Conservation (phyloP, 2,113 vertebrate species). For the Myocastor coypus region DNA sequence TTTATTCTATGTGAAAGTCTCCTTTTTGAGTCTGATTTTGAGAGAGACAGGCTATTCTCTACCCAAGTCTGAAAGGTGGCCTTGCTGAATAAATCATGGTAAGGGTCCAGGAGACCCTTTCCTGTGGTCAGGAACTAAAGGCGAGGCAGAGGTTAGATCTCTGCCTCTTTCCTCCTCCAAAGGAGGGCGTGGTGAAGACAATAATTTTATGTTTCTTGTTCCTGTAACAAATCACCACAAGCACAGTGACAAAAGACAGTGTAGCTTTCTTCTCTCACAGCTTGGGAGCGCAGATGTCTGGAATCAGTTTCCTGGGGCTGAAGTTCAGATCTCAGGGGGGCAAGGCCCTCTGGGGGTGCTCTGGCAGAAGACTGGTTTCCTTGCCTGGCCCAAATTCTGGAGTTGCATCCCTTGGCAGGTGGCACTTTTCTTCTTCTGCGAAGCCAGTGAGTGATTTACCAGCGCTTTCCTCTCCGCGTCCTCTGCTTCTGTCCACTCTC, state of each 20-base stretch:
- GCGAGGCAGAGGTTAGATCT: too few species aligned
- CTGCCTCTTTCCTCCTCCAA: background rate
- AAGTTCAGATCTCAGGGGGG: background rate
- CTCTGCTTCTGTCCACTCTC: background rate
- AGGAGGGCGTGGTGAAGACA: background rate
- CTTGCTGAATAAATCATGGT: background rate
- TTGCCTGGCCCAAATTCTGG: background rate
- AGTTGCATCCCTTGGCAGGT: background rate
- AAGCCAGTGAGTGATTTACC: accelerated
- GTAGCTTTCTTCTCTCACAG: background rate
- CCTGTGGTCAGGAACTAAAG: background rate
- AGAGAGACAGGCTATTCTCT: background rate
- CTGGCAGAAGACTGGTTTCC: background rate
- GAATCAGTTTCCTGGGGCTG: background rate
- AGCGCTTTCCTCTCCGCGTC: background rate
- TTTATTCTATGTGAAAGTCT: background rate
- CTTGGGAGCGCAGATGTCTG: background rate
- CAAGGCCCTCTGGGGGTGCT: too few species aligned
- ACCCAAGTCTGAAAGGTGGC: background rate
- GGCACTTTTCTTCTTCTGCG: background rate
- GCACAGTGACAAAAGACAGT: background rate
- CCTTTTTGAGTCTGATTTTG: background rate
- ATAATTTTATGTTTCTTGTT: background rate
- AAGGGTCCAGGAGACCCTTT: background rate
- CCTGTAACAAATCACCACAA: background rate